These are phyloP conservation scores for Drosophila nigrodunni DNA, from an alignment of 1,140 invertebrate species.

Conservation along the genomic window DNA sequence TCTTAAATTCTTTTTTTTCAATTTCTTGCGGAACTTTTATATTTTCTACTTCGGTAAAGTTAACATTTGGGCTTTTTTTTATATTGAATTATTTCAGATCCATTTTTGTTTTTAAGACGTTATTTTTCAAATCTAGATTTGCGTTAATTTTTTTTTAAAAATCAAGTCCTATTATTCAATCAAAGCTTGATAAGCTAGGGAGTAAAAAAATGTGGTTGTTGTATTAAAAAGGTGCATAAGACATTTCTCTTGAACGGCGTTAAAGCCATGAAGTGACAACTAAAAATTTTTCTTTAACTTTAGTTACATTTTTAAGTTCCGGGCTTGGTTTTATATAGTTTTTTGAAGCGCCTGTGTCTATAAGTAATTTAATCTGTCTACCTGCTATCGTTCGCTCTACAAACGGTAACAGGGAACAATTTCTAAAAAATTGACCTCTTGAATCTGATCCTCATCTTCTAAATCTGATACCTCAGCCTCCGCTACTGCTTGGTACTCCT, in stretches of 20 bases:
- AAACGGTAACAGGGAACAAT: conserved; percentile 9
- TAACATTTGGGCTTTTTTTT: background rate
- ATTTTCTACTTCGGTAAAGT: background rate
- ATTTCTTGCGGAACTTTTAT: background rate
- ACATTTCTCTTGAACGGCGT: background rate
- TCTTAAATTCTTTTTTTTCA: background rate
- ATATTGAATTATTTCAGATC: background rate
- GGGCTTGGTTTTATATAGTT: conserved; percentile 7
- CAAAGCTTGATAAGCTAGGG: too few relatives aligned
- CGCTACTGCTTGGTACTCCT: too few relatives aligned
- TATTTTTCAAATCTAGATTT: too few relatives aligned
- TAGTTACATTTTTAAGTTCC: background rate
- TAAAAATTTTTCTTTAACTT: too few relatives aligned
- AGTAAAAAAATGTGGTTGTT: background rate
- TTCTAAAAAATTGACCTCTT: too few relatives aligned
- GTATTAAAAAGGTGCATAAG: background rate
- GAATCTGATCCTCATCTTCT: too few relatives aligned
- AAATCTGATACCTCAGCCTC: too few relatives aligned
- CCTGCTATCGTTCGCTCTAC: conserved; percentile 2
- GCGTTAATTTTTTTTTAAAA: too few relatives aligned
- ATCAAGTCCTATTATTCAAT: too few relatives aligned
- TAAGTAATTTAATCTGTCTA: conserved; percentile 1
- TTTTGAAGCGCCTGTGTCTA: conserved; percentile 3
- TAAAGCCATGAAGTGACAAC: background rate
- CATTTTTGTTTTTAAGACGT: too few relatives aligned